phyloP scores from a whole-genome alignment of 2,888 invertebrate genomes.

The Tetramorium bicarinatum region DNA sequence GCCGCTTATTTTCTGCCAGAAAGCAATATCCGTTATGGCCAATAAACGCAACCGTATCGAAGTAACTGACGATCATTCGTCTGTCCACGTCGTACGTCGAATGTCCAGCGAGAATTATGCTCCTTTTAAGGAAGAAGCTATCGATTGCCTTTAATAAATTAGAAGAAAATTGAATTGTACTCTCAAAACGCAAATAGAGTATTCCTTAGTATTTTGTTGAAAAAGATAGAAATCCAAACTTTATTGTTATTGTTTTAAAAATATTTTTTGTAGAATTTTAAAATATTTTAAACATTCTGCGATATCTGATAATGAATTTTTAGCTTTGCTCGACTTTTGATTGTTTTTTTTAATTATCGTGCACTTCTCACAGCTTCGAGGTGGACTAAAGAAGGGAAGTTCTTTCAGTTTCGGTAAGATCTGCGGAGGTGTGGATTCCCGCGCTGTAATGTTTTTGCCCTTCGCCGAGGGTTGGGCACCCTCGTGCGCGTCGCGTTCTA shows the following conservation, averaged over 20 bases:
- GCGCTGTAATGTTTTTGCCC: conserved; percentile 43
- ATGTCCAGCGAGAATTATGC: conserved; percentile 21
- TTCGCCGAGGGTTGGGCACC: conserved; percentile 47
- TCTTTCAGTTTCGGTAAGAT: conserved; percentile 33
- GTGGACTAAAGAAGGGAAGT: not conserved
- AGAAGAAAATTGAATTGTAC: conserved; percentile 11
- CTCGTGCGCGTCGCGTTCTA: conserved; percentile 46
- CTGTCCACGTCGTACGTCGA: conserved; percentile 14
- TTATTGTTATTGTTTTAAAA: not conserved
- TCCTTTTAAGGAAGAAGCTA: conserved; percentile 8
- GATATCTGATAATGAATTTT: not conserved
- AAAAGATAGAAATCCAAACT: not conserved
- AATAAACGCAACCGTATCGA: conserved; percentile 62
- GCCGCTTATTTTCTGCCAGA: conserved; percentile 61
- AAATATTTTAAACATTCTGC: not conserved
- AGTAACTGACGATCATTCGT: conserved; percentile 54
- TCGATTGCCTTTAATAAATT: not conserved
- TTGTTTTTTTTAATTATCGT: conserved; percentile 19
- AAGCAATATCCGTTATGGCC: conserved; percentile 67
- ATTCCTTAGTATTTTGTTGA: not conserved
- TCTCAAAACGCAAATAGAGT: not conserved
- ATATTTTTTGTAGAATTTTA: not conserved
- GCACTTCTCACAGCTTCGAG: not conserved
- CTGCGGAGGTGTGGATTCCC: conserved; percentile 46
- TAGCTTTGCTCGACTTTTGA: not conserved